phyloP scores from a whole-genome alignment of 2,797 vertebrate genomes.

The Lophotriccus pileatus region DNA sequence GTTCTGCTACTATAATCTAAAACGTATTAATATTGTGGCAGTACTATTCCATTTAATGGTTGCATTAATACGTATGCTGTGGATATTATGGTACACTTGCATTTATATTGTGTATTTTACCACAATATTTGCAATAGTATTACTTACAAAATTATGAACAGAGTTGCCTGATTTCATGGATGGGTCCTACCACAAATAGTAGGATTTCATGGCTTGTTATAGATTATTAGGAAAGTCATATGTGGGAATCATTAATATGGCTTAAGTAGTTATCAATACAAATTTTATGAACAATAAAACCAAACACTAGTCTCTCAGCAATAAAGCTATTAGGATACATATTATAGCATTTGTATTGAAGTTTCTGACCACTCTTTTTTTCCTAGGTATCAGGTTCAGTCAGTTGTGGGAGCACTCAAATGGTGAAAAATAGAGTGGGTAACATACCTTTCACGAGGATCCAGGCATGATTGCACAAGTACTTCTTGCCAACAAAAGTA shows the following conservation, averaged over 20 bases:
- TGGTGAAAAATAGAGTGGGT: neutral
- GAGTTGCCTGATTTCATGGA: neutral
- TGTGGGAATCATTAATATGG: neutral
- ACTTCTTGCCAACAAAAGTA: neutral
- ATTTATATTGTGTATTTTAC: slow-evolving; percentile 22
- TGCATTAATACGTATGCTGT: neutral
- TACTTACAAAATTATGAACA: neutral
- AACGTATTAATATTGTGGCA: slow-evolving; percentile 3
- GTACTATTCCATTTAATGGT: slow-evolving; percentile 17
- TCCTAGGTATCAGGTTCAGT: neutral
- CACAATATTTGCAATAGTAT: neutral
- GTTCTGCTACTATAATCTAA: slow-evolving; percentile 49
- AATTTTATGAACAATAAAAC: slow-evolving; percentile 39
- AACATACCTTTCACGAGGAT: neutral
- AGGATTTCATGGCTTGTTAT: neutral
- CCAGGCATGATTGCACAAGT: slow-evolving; percentile 14
- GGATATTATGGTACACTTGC: neutral
- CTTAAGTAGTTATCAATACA: slow-evolving; percentile 29
- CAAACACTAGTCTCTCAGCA: neutral
- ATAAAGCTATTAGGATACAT: neutral
- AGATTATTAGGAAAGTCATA: neutral
- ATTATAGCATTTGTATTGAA: neutral
- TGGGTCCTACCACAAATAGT: neutral
- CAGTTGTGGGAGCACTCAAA: neutral
- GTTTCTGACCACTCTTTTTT: neutral